Percentiles rank a stretch among this genome's conserved stretches.
phyloP scores from a whole-genome alignment of 92 coral and sea anemone species.

The Palythoa grandiflora region DNA sequence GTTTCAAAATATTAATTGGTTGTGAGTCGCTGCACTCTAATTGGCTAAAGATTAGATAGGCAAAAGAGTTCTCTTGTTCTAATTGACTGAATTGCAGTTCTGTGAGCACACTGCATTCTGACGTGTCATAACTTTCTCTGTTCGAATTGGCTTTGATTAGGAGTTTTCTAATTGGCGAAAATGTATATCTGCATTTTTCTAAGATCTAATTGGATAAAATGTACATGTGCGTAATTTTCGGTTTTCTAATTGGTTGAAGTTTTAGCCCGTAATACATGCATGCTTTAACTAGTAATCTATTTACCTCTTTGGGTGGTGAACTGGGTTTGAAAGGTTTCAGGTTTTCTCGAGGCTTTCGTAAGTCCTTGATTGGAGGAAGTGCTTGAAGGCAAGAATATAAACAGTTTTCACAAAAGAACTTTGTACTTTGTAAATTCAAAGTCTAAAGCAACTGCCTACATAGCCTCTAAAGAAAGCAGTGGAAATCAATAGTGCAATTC shows the following conservation, averaged over 20 bases:
- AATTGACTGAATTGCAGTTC: background rate
- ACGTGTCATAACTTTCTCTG: no score
- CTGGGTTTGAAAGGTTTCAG: slow-evolving; percentile 96
- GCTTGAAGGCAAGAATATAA: slow-evolving; percentile 58
- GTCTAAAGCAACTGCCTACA: no score
- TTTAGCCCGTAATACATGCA: background rate
- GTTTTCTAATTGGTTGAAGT: background rate
- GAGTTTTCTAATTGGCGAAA: background rate
- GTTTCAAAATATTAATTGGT: no score
- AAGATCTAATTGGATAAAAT: no score
- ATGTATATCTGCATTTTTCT: no score
- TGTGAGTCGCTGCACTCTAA: background rate
- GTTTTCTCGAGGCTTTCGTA: slow-evolving; percentile 69
- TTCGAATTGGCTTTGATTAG: no score
- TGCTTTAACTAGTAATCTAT: background rate
- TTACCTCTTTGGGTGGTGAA: slow-evolving; percentile 95
- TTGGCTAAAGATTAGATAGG: background rate
- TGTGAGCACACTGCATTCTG: no score
- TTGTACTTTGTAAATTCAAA: no score
- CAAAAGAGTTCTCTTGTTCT: background rate
- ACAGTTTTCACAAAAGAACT: background rate
- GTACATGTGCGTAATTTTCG: background rate
- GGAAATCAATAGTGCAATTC: no score
- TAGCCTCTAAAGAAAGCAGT: no score
- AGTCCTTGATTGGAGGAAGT: slow-evolving; percentile 91